Evolutionary conservation across 2,113 vertebrate genomes (phyloP).

Genomic region (Spea multiplicata): DNA sequence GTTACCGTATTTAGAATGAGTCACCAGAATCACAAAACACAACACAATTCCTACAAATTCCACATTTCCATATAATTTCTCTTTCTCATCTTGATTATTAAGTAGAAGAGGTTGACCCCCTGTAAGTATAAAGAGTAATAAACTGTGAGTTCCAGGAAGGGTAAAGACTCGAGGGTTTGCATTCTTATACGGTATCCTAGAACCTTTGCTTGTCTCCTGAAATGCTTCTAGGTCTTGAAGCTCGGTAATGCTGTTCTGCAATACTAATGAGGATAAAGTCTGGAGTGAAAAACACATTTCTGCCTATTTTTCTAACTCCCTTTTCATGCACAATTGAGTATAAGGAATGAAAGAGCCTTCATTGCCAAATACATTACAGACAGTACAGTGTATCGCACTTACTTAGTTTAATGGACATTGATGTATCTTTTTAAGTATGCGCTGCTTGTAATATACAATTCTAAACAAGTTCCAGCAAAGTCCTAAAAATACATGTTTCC

Average conservation of each 20-base stretch:
- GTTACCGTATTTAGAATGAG: no score
- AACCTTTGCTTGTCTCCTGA: neutral
- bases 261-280: slow-evolving; percentile 17
- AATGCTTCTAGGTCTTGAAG: slow-evolving; percentile 3
- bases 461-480: neutral
- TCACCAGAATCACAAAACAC: no score
- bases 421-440: slow-evolving; percentile 29
- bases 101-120: no score
- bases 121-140: no score
- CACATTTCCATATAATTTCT: no score
- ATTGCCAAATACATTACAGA: slow-evolving; percentile 18
- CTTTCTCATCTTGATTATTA: no score
- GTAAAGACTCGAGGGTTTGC: no score
- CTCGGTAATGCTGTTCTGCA: neutral
- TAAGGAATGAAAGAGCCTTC: slow-evolving; percentile 18
- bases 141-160: no score
- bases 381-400: slow-evolving; percentile 18
- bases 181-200: neutral
- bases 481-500: neutral
- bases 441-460: slow-evolving; percentile 1
- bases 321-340: slow-evolving; percentile 42
- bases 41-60: no score
- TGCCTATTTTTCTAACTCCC: slow-evolving; percentile 29
- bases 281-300: slow-evolving; percentile 25
- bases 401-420: slow-evolving; percentile 32